Conservation (phyloP, 2,113 vertebrate species). For the Cromileptes altivelis region DNA sequence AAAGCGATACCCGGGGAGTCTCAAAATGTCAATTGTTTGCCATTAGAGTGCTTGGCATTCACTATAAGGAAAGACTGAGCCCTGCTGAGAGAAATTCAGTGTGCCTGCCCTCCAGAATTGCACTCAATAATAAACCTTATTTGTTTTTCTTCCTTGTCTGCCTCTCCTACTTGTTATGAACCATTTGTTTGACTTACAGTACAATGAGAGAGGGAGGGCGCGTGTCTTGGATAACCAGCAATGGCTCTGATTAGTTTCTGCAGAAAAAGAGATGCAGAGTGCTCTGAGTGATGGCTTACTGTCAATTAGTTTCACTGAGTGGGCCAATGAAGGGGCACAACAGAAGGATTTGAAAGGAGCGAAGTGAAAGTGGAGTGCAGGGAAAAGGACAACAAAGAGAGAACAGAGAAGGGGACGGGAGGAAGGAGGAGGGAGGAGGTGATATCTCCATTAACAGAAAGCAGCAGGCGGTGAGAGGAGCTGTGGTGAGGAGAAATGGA, state of each 20-base stretch:
- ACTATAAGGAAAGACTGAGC: slow-evolving; percentile 55
- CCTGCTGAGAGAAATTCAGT: slow-evolving; percentile 42
- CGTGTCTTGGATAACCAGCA: slow-evolving; percentile 42
- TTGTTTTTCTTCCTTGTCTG: slow-evolving; percentile 56
- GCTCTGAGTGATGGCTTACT: slow-evolving; percentile 47
- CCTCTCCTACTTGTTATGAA: slow-evolving; percentile 53
- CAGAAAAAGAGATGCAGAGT: slow-evolving; percentile 36
- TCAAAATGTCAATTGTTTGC: slow-evolving; percentile 73
- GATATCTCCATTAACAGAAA: slow-evolving; percentile 78
- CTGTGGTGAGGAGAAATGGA: slow-evolving; percentile 45
- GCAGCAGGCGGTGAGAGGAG: slow-evolving; percentile 56
- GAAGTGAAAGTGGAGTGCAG: slow-evolving; percentile 61
- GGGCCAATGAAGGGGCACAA: slow-evolving; percentile 60
- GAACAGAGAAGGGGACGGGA: slow-evolving; percentile 17
- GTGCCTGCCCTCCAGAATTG: slow-evolving; percentile 40
- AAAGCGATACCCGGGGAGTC: slow-evolving; percentile 40
- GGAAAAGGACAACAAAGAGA: slow-evolving; percentile 61
- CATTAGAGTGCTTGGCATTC: slow-evolving; percentile 66
- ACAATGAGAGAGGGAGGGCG: slow-evolving; percentile 29
- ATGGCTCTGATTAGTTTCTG: slow-evolving; percentile 55
- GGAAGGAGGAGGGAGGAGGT: slow-evolving; percentile 40
- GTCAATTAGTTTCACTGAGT: slow-evolving; percentile 67
- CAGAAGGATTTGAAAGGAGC: slow-evolving; percentile 60
- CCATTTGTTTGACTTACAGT: slow-evolving; percentile 60
- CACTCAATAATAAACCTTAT: slow-evolving; percentile 63